phyloP scores from a whole-genome alignment of 2,113 vertebrate species.

The Hassar affinis region DNA sequence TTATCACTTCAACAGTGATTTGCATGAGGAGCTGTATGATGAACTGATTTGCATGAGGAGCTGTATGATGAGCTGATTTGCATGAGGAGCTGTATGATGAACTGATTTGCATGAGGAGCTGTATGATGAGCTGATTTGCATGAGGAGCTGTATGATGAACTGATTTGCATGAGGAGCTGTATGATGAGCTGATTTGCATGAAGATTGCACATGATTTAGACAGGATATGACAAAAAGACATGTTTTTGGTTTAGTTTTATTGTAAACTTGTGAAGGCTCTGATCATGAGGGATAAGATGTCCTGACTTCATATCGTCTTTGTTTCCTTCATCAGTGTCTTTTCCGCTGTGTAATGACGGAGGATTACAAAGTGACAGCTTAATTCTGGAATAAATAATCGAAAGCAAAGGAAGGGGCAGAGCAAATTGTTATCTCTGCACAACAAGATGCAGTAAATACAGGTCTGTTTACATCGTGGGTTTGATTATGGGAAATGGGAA shows the following conservation, averaged over 20 bases:
- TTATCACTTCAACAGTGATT: no score
- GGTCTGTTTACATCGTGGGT: conserved; percentile 59
- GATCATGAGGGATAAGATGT: background rate
- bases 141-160: no score
- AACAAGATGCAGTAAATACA: conserved; percentile 52
- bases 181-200: no score
- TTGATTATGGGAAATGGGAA: conserved; percentile 55
- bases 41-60: no score
- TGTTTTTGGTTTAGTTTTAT: background rate
- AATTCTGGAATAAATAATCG: background rate
- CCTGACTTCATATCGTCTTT: background rate
- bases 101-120: no score
- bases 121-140: no score
- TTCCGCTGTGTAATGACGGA: background rate
- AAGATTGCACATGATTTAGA: no score
- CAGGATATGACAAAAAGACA: no score
- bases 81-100: no score
- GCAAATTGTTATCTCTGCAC: conserved; percentile 40
- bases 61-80: no score
- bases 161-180: no score
- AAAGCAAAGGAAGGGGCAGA: background rate
- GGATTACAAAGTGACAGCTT: background rate
- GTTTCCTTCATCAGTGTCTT: background rate
- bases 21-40: no score
- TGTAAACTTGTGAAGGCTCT: background rate